Percentiles rank a stretch among this genome's conserved stretches.
These are phyloP conservation scores for Abrostola triplasia DNA, from an alignment of 2,888 invertebrate species.

Conservation along the genomic window DNA sequence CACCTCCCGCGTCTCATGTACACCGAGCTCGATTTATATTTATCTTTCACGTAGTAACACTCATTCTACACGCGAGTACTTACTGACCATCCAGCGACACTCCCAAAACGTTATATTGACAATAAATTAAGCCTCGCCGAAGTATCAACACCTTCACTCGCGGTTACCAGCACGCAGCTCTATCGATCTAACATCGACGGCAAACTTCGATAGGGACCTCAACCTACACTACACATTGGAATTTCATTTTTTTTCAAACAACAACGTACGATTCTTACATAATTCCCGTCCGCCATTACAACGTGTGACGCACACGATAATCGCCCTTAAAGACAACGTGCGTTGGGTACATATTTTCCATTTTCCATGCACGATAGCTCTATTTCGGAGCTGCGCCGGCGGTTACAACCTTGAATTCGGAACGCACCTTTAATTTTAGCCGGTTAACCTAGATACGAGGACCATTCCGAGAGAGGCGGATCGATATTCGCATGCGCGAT, in stretches of 20 bases:
- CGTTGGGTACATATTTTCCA: constrained; percentile 73
- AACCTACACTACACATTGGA: constrained; percentile 52
- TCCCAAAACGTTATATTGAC: constrained; percentile 60
- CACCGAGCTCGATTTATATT: constrained; percentile 77
- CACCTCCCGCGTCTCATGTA: constrained; percentile 20
- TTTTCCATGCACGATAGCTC: constrained; percentile 81
- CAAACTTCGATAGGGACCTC: constrained; percentile 22
- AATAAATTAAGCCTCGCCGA: constrained; percentile 47
- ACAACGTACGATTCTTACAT: constrained; percentile 84
- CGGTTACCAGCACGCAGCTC: constrained; percentile 49
- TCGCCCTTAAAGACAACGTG: constrained; percentile 74
- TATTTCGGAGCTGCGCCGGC: constrained; percentile 85
- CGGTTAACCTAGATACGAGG: constrained; percentile 87
- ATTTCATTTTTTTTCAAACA: constrained; percentile 69
- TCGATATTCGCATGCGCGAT: constrained; percentile 86
- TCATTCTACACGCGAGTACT: constrained; percentile 71
- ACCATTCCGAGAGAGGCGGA: constrained; percentile 78
- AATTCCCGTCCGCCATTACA: constrained; percentile 82
- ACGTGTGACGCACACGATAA: constrained; percentile 72
- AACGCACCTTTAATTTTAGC: constrained; percentile 88
- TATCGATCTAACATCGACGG: constrained; percentile 50
- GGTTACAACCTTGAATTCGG: constrained; percentile 85
- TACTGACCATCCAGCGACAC: constrained; percentile 73
- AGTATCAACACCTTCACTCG: constrained; percentile 67
- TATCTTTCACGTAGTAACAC: constrained; percentile 67